Conservation (phyloP, 53 echinoderm and acorn worm genomes). For the Arbacia lixula region DNA sequence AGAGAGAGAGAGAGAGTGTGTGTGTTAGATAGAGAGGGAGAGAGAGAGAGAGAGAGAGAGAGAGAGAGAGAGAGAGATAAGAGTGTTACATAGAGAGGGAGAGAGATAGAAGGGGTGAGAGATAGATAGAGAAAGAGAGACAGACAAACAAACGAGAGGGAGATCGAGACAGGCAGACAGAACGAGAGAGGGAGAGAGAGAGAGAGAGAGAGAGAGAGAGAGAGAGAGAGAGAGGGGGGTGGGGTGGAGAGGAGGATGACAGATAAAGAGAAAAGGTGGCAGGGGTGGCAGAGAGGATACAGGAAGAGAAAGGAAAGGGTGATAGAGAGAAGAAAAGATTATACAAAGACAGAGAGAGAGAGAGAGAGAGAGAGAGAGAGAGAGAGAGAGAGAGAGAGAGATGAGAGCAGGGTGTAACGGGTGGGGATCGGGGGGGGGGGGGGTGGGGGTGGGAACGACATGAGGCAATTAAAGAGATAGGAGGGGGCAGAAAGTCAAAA, state of each 20-base stretch:
- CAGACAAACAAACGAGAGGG: neutral
- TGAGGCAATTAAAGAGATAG: too few species aligned
- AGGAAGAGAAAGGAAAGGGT: neutral
- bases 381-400: neutral
- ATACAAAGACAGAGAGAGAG: neutral
- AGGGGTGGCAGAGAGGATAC: neutral
- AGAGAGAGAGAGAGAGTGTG: neutral
- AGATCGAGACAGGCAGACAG: slow-evolving; percentile 1
- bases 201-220: neutral
- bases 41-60: neutral
- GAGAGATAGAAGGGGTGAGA: neutral
- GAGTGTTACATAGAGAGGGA: neutral
- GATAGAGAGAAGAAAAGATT: neutral
- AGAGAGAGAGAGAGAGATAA: neutral
- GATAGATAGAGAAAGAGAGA: neutral
- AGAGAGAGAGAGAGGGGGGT: too few species aligned
- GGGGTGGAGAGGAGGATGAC: too few species aligned
- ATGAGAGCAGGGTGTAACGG: neutral
- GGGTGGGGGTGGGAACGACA: neutral
- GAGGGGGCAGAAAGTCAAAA: too few species aligned
- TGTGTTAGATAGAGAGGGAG: neutral
- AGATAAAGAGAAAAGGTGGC: neutral
- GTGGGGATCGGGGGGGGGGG: neutral
- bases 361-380: neutral
- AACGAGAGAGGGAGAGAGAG: neutral